These are phyloP conservation scores for Ibycter americanus DNA, from an alignment of 2,797 vertebrate genomes.

Conservation along the genomic window DNA sequence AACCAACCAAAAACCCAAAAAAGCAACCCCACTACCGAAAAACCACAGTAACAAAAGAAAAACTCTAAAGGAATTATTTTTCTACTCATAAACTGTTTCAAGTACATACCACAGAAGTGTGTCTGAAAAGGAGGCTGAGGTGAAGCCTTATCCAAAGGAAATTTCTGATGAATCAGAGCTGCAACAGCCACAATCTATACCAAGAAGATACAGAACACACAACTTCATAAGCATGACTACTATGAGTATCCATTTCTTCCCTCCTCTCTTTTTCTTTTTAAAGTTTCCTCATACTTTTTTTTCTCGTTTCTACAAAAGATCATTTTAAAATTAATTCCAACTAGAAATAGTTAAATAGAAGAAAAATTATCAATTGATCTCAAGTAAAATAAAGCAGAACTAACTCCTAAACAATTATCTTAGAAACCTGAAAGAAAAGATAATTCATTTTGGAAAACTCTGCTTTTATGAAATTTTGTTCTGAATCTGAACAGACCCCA, in stretches of 20 bases:
- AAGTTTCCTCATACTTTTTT: background rate
- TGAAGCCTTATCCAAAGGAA: constrained; percentile 91
- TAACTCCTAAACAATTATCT: background rate
- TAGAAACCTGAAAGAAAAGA: background rate
- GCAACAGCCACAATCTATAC: constrained; percentile 88
- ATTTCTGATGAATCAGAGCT: constrained; percentile 88
- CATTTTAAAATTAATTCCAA: background rate
- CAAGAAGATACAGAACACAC: constrained; percentile 22
- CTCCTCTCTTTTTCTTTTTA: background rate
- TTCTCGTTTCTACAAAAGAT: background rate
- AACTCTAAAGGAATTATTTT: background rate
- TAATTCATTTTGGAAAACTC: background rate
- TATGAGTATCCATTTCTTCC: background rate
- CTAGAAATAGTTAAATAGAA: background rate
- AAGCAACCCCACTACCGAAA: background rate
- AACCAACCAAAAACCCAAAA: background rate
- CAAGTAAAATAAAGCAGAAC: background rate
- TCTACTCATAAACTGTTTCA: background rate
- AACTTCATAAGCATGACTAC: background rate
- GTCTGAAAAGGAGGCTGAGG: constrained; percentile 91
- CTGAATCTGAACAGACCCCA: background rate
- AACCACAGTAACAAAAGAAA: background rate
- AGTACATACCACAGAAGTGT: constrained; percentile 90
- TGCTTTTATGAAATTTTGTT: background rate
- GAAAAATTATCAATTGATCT: background rate